Percentiles rank a stretch among this genome's conserved stretches.
Conservation (phyloP, 2,888 invertebrate species). For the Watsonalla binaria region DNA sequence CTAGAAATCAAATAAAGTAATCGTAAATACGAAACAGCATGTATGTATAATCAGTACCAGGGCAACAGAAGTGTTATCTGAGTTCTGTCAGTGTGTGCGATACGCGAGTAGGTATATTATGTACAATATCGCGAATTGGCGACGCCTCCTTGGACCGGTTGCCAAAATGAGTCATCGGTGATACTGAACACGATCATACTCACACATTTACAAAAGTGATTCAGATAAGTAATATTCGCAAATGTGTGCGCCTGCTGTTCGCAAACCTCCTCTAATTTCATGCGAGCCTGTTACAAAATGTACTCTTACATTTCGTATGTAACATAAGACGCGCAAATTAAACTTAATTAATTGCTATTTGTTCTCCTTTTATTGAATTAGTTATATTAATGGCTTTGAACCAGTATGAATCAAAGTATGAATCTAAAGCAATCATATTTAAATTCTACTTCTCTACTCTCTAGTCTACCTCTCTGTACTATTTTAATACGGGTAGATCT, state of each 20-base stretch:
- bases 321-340: neutral
- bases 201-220: constrained; percentile 16
- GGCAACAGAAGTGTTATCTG: constrained; percentile 39
- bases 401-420: too few relatives aligned
- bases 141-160: constrained; percentile 64
- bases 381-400: too few relatives aligned
- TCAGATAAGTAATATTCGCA: constrained; percentile 6
- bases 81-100: constrained; percentile 36
- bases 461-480: too few relatives aligned
- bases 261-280: constrained; percentile 23
- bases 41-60: constrained; percentile 46
- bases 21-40: constrained; percentile 4
- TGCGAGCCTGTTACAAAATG: constrained; percentile 41
- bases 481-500: too few relatives aligned
- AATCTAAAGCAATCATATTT: too few relatives aligned
- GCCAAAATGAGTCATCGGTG: constrained; percentile 65
- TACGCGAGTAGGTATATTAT: constrained; percentile 27
- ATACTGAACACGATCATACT: constrained; percentile 22
- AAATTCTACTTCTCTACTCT: too few relatives aligned
- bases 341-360: neutral
- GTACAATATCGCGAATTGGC: constrained; percentile 46
- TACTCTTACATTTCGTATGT: constrained; percentile 32
- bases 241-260: constrained; percentile 3
- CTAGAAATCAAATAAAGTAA: neutral
- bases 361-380: neutral